phyloP scores from a whole-genome alignment of 2,113 vertebrate species.

The Pionites leucogaster region DNA sequence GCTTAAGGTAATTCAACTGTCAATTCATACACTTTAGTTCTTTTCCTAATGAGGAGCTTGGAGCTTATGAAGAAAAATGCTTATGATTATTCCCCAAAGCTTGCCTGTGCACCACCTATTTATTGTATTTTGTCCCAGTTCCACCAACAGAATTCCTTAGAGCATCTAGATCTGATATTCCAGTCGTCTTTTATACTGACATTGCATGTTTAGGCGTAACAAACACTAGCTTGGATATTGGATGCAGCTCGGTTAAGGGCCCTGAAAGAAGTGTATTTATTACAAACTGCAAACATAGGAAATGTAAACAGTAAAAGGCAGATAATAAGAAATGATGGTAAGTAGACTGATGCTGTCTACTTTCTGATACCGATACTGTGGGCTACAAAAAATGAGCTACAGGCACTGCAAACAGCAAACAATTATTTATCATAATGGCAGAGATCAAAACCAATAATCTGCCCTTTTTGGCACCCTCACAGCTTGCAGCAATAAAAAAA shows the following conservation, averaged over 20 bases:
- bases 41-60: background rate
- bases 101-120: background rate
- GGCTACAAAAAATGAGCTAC: background rate
- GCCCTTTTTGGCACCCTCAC: background rate
- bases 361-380: background rate
- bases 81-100: background rate
- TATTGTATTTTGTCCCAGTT: background rate
- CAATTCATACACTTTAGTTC: background rate
- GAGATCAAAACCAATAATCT: background rate
- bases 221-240: background rate
- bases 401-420: background rate
- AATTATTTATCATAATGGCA: background rate
- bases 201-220: background rate
- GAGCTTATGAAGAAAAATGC: background rate
- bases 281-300: background rate
- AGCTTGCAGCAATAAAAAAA: background rate
- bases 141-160: background rate
- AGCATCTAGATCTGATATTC: background rate
- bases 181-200: background rate
- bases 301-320: background rate
- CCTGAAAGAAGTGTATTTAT: background rate
- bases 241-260: background rate
- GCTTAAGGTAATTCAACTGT: background rate
- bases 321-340: background rate
- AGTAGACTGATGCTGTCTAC: background rate